Evolutionary conservation across 2,888 invertebrate genomes (phyloP), one percentile per base, ranked within the genome.

Genomic region (Agrochola lychnidis): DNA sequence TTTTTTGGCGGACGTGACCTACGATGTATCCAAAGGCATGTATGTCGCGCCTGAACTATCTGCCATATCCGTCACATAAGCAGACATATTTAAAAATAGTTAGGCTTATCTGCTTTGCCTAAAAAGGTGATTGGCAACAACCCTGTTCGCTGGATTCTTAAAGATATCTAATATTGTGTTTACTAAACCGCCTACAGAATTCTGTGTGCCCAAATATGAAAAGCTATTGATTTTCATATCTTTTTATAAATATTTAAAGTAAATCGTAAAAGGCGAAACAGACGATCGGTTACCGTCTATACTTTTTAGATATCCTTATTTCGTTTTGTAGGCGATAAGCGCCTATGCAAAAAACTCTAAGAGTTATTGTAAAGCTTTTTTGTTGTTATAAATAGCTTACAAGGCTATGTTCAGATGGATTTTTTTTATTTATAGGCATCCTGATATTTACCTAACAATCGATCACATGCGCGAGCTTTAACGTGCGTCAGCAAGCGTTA

Each of bases 231-330:
- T 79, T 77, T 70, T 56, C 45, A 40, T 40, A 77, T 30, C 53
- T 45, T 77, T 70, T 78, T 14, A 73, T 19, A 22, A 51, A 77
- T 70, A 76, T 61, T 76, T 78, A 4, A 61, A 78, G 22, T 7
- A 12, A 36, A 77, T 45, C 45, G 19, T 53, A 53, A 48, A 78
- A 77, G 51, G 69, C 14, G 4, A 25, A 36, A 53, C 14, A 1
- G 45, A 45, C 19, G 9, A 48, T 59, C 9, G n/a, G 19, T 78
- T 48, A 69, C 22, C 16, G 45, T 40, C 62, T 51, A 61, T 45
- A 12, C 14, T 19, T 78, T 42, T 63, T n/a, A 78, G 62, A 63
- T 78, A 79, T 56, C 79, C 70, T 69, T 63, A 56, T 78, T 62
- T 62, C 5, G 9, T 19, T 63, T 56, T 16, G 1, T 22, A 53